Percentiles rank a stretch among this genome's conserved stretches.
Evolutionary conservation across 2,113 vertebrate species (phyloP).

Genomic region (Pelecanus crispus): DNA sequence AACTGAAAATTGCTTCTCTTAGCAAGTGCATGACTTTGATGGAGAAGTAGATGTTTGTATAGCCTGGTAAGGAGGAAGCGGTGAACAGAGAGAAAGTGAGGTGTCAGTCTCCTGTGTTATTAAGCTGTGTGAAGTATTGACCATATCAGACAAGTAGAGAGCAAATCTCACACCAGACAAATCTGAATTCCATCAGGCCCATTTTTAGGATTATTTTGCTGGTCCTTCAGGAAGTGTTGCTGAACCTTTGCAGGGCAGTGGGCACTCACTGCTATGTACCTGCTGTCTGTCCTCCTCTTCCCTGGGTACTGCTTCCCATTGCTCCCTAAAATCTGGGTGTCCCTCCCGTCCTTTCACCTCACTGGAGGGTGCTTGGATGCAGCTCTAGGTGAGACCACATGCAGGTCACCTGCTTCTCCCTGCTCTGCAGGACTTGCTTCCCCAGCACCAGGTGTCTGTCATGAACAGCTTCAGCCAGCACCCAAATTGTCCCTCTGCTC

Average conservation of each 20-base stretch:
- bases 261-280: fast-evolving
- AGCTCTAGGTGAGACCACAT: not conserved
- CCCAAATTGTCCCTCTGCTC: too few relatives aligned
- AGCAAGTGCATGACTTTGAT: not conserved
- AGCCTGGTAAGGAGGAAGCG: not conserved
- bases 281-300: not conserved
- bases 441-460: not conserved
- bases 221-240: not conserved
- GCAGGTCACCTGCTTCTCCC: not conserved
- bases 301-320: not conserved
- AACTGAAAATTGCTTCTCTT: not conserved
- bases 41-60: not conserved
- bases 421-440: not conserved
- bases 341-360: not conserved
- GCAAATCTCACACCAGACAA: not conserved
- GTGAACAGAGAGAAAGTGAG: not conserved
- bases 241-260: not conserved
- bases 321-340: not conserved
- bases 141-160: fast-evolving
- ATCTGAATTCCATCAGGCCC: too few relatives aligned
- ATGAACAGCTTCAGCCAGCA: too few relatives aligned
- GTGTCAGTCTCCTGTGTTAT: not conserved
- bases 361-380: not conserved
- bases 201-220: not conserved
- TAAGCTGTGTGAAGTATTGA: not conserved